Evolutionary conservation across 2,113 vertebrate genomes (phyloP), one percentile per base, ranked within the genome.

Genomic region (Megatriorchis doriae): DNA sequence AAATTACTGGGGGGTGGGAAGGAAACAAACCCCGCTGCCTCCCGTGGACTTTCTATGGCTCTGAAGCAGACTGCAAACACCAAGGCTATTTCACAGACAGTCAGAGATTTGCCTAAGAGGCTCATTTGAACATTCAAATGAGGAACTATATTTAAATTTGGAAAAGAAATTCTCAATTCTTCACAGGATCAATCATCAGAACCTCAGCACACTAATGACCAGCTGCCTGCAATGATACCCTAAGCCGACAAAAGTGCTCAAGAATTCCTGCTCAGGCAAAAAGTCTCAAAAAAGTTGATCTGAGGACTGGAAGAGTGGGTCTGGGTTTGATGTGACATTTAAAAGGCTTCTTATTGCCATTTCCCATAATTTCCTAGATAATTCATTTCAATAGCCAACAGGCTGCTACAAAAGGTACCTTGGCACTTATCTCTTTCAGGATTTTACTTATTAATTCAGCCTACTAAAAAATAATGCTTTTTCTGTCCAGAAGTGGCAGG

Each of bases 91-190:
- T 93, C 87, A 92, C 31, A 81, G 53, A 36, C 40, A 90, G 27
- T 4, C 59, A 90, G 67, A 88, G 65, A 95, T 91, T 77, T 92
- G 81, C 77, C 27, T 63, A 88, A 93, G 68, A 87, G 36, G 50
- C 47, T 96, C 73, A 85, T 53, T 31, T 23, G 47, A 92, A 85
- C 38, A 82, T 87, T 93, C 70, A 94, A 94, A 92, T n/a, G 23
- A 78, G 58, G 38, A 92, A 70, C 63, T 91, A 50, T 16, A 94
- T 91, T 93, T 89, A 85, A 89, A 79, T 91, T 96, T 67, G 38
- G 58, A 29, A 85, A 81, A 79, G 16, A 95, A 83, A 75, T 65
- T 81, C 55, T 90, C 40, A 36, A 36, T 80, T 94, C 70, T 34
- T 73, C 5, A 1, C 20, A 77, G 47, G 31, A 72, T 66, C 65